These are phyloP conservation scores for Acleris cristana DNA, from an alignment of 2,888 invertebrate species.

Conservation along the genomic window DNA sequence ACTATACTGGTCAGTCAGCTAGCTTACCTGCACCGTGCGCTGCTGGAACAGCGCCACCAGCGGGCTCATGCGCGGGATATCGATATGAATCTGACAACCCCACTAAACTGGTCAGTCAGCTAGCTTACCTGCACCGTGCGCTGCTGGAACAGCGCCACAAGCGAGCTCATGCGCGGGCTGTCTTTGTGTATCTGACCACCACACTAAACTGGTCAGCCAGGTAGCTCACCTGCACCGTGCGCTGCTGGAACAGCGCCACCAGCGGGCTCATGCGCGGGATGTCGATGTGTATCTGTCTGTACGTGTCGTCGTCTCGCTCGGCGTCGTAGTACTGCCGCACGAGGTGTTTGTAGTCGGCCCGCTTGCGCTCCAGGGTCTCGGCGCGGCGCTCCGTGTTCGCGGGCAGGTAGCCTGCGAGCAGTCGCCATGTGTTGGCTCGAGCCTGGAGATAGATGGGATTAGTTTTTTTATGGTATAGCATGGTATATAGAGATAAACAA, in stretches of 20 bases:
- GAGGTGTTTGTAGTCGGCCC: conserved; percentile 97
- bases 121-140: conserved; percentile 87
- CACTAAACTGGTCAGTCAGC: too few species aligned
- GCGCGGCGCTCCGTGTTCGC: conserved; percentile 94
- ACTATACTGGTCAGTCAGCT: too few species aligned
- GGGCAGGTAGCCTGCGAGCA: conserved; percentile 95
- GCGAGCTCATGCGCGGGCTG: conserved; percentile 99
- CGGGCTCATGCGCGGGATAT: conserved; percentile 99
- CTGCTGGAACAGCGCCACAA: conserved; percentile 98
- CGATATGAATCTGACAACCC: too few species aligned
- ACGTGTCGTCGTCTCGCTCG: conserved; percentile 94
- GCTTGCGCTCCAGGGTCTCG: conserved; percentile 94
- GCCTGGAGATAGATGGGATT: conserved; percentile 60
- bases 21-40: conserved; percentile 88
- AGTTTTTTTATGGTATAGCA: too few species aligned
- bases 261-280: conserved; percentile 99
- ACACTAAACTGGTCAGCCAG: too few species aligned
- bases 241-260: conserved; percentile 97
- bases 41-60: conserved; percentile 98
- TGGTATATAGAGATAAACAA: too few species aligned
- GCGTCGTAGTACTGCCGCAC: conserved; percentile 98
- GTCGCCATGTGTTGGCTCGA: conserved; percentile 86
- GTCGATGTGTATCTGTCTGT: conserved; percentile 97
- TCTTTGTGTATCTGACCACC: conserved; percentile 89
- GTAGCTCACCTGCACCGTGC: conserved; percentile 87